These are phyloP conservation scores for Suricata suricatta DNA, from an alignment of 2,113 vertebrate genomes.

Conservation along the genomic window DNA sequence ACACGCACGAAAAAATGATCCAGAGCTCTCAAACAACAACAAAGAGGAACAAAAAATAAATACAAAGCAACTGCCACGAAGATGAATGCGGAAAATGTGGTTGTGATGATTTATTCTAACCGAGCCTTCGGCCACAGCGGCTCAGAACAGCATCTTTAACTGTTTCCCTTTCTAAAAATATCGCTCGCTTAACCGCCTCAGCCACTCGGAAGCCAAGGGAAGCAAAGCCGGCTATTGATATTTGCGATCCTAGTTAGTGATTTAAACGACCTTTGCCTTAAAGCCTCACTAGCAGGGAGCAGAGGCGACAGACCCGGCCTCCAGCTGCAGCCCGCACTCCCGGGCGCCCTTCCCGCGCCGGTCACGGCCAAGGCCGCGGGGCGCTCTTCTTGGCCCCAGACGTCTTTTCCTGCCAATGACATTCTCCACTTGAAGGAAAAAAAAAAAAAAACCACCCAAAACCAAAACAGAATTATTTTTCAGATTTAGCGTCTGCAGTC, in stretches of 20 bases:
- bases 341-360: fast-evolving
- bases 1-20: neutral
- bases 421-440: neutral
- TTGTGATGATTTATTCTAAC: neutral
- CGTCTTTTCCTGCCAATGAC: neutral
- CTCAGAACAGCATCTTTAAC: neutral
- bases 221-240: fast-evolving
- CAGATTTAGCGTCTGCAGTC: neutral
- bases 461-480: neutral
- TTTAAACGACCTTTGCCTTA: neutral
- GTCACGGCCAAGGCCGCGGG: neutral
- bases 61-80: neutral
- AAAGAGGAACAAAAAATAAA: neutral
- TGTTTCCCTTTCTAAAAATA: neutral
- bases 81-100: neutral
- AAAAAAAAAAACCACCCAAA: neutral
- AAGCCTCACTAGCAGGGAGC: neutral
- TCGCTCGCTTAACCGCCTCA: too few species aligned
- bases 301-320: fast-evolving
- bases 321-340: neutral
- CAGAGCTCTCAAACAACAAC: neutral
- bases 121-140: fast-evolving
- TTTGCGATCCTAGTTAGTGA: neutral
- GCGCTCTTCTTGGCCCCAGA: neutral
- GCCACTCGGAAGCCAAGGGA: neutral